phyloP scores from a whole-genome alignment of 2,888 invertebrate species.

The Eumacrocentrus americanus region DNA sequence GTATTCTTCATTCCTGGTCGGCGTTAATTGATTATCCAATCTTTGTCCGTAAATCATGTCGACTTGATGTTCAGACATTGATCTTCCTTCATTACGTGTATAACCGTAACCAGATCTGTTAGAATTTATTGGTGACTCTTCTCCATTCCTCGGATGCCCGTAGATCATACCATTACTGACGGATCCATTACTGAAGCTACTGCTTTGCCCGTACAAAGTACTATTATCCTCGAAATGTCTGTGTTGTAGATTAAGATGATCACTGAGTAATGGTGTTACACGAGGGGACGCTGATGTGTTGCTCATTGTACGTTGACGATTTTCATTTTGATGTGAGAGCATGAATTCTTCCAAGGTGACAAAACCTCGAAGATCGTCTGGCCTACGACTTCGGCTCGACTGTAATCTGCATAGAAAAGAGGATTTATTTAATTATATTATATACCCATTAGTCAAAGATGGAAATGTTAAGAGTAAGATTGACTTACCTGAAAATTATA shows the following conservation, averaged over 20 bases:
- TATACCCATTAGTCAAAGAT: not conserved
- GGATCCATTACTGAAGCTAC: conserved; percentile 32
- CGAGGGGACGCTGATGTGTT: conserved; percentile 41
- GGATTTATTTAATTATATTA: no score
- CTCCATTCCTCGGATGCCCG: conserved; percentile 43
- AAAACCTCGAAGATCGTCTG: conserved; percentile 71
- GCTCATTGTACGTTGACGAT: conserved; percentile 63
- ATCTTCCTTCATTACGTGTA: conserved; percentile 6
- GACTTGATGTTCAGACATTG: conserved; percentile 3
- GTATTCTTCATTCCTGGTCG: not conserved
- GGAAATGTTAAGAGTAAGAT: not conserved
- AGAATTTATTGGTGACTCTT: conserved; percentile 35
- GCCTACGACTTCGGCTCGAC: conserved; percentile 50
- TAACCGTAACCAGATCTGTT: not conserved
- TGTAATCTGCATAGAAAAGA: conserved; percentile 42
- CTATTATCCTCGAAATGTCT: conserved; percentile 41
- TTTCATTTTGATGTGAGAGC: conserved; percentile 77
- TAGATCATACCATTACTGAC: conserved; percentile 47
- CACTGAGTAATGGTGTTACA: conserved; percentile 48
- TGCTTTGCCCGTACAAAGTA: conserved; percentile 9
- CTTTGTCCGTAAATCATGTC: conserved; percentile 8
- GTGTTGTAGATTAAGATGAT: conserved; percentile 51
- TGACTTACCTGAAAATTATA: conserved; percentile 26
- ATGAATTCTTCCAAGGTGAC: conserved; percentile 81
- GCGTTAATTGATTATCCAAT: not conserved